Base-by-base conservation (phyloP, 2,888 invertebrate genomes). In the Apantesis nais region DNA sequence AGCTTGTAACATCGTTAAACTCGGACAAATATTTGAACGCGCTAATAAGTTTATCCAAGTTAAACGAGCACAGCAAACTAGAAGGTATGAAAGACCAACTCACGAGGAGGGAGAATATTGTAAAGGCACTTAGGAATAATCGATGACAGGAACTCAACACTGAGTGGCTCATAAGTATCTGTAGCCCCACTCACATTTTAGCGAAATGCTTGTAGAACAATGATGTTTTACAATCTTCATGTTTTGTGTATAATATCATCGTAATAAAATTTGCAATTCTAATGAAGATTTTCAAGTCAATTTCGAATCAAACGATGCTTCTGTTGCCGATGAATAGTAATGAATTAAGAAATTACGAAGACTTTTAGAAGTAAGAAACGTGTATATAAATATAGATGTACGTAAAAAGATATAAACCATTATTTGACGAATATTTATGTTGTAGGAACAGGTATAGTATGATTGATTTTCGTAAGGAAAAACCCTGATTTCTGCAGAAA, bases 271-370 rank as follows among this genome's bases (percentile, higher is more conserved):
- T 60, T 66, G 19, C 25, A 39, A 60, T 66, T 41, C 8, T 31
- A 66, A 60, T 60, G 41, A 41, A 31, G 11, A 48, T 34, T 29
- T 39, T 22, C 39, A 41, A 41, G 62, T 67, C 48, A 48, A 64
- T 63, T 19, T 2, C 34, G n/a, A 29, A 14, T 29, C 14, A 29
- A 58, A 25, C 55, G 12, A 11, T 4, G 55, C 8, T 55, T 55
- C 55, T 55, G 11, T 25, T 9, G 55, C 25, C 12, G n/a, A 55
- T 55, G n/a, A 55, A 55, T 25, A 12, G 52, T n/a, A n/a, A n/a
- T 48, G 48, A 48, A 48, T 7, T 48, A 48, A 22, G 22, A 48
- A 48, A 48, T 22, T 22, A 48, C 22, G 22, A 9, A 22, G 48
- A 48, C 22, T 5, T 7, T n/a, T n/a, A 48, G 16, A 48, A 19